Percentiles rank a stretch among this genome's conserved stretches.
Evolutionary conservation across 2,797 vertebrate species (phyloP).

Genomic region (Philypnodon macrostomus): DNA sequence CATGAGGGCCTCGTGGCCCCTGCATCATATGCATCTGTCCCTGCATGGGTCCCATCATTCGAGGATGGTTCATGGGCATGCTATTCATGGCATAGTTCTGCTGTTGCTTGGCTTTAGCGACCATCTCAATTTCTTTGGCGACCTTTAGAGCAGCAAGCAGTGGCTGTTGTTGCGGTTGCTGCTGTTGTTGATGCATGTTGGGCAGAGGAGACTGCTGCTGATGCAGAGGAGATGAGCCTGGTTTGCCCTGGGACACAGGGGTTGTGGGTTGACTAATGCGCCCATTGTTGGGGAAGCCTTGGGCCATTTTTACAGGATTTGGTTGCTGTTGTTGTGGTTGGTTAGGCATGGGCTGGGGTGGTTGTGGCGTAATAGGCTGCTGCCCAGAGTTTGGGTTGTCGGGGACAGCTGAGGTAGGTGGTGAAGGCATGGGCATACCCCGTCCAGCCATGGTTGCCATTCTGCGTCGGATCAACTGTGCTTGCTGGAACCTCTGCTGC

Average conservation of each 20-base stretch:
- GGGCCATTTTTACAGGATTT: conserved; percentile 81
- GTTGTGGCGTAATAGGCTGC: conserved; percentile 91
- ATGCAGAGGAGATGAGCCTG: conserved; percentile 80
- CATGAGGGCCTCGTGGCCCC: conserved; percentile 83
- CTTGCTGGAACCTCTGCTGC: conserved; percentile 96
- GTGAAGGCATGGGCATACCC: conserved; percentile 91
- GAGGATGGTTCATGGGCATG: conserved; percentile 83
- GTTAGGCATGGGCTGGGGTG: conserved; percentile 84
- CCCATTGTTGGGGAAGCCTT: conserved; percentile 83
- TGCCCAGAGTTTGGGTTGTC: conserved; percentile 88
- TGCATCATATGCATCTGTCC: conserved; percentile 85
- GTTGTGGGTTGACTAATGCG: conserved; percentile 87
- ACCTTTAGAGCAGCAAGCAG: conserved; percentile 85
- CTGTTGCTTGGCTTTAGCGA: conserved; percentile 83
- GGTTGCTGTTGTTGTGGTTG: conserved; percentile 76
- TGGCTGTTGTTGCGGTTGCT: conserved; percentile 59
- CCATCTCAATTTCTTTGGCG: conserved; percentile 89
- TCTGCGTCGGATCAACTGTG: conserved; percentile 95
- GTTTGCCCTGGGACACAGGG: conserved; percentile 86
- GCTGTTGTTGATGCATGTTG: conserved; percentile 74
- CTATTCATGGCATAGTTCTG: conserved; percentile 87
- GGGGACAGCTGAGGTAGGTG: conserved; percentile 91
- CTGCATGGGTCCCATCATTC: conserved; percentile 84
- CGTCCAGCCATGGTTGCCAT: conserved; percentile 99
- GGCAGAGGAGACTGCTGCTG: conserved; percentile 87